Evolutionary conservation across 1,140 invertebrate species (phyloP).

Genomic region (Ostrea edulis): DNA sequence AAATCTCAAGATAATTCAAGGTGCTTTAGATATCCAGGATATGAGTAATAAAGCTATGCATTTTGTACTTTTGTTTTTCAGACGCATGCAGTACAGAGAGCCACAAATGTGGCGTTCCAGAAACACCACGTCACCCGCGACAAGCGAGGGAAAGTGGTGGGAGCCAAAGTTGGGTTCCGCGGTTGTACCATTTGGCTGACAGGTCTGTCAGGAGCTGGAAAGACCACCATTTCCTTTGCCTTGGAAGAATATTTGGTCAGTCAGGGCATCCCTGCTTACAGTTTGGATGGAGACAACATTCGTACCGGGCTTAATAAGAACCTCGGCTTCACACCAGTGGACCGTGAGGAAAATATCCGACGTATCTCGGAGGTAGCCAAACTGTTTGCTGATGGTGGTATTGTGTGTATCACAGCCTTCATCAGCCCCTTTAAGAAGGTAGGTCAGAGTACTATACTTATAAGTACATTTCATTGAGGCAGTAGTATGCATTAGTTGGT

Average conservation of each 20-base stretch:
- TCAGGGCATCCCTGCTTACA: constrained; percentile 94
- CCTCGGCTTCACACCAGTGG: constrained; percentile 94
- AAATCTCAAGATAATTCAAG: background rate
- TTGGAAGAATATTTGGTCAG: constrained; percentile 94
- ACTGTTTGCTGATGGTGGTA: constrained; percentile 97
- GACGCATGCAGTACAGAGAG: constrained; percentile 76
- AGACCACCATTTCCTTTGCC: constrained; percentile 98
- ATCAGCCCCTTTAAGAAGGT: constrained; percentile 97
- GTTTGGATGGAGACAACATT: constrained; percentile 98
- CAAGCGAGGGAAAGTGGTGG: constrained; percentile 93
- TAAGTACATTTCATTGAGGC: background rate
- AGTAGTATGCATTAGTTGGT: background rate
- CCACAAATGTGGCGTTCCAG: constrained; percentile 95
- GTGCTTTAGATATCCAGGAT: too few relatives aligned
- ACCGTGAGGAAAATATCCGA: constrained; percentile 97
- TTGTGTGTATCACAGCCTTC: constrained; percentile 97
- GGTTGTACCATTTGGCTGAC: constrained; percentile 99
- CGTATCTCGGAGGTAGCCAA: constrained; percentile 98
- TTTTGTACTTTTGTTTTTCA: constrained; percentile 58
- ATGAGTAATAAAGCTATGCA: background rate
- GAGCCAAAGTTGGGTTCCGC: constrained; percentile 93
- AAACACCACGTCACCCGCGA: constrained; percentile 96
- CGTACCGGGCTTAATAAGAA: constrained; percentile 97
- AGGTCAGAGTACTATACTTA: constrained; percentile 50
- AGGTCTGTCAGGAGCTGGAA: constrained; percentile 97